Base-by-base conservation (phyloP, 2,797 vertebrate genomes). In the Eptatretus atami region DNA sequence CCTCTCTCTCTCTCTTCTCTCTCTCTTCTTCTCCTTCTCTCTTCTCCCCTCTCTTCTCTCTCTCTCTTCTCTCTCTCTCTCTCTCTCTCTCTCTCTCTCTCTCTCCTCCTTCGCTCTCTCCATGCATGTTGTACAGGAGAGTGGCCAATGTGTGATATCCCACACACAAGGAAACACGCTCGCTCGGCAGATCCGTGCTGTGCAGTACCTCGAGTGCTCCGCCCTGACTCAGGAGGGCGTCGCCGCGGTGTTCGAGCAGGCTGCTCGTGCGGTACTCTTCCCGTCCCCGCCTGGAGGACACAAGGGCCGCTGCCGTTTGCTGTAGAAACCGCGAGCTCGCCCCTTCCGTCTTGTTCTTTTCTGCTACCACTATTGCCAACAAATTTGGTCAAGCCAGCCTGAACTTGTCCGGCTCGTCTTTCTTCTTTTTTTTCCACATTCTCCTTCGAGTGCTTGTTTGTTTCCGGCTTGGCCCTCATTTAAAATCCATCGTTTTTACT, bases 141-240 rank as follows among this genome's bases (percentile, higher is more conserved):
- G 81, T 73, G 80, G 77, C 70, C 75, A 77, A 69, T 69, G 69
- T 0, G 76, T 77, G 61, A 70, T 84, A 74, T 80, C 73, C 63
- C 70, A 74, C 13, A 79, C 82, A 68, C 82, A 84, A 64, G 81
- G 81, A 12, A 13, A 68, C 65, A 74, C 74, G 13, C 72, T 83
- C 65, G 77, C 77, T 70, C 75, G 73, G 71, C 76, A 83, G 70
- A 84, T 84, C 70, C 78, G 72, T 0, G 81, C 82, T 0, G 71
- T 77, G 67, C 78, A 76, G 70, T 84, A 86, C 74, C 72, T 84
- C 67, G 81, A 83, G 70, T 85, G 81, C 71, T 81, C 80, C 0
- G 81, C 82, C 1, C 74, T 84, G 69, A 79, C 76, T 66, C 78
- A 82, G 69, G 78, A 82, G 1, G 79, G 81, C 15, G 77, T 85